phyloP scores from a whole-genome alignment of 23 tunicate species.

The Phallusia fumigata region DNA sequence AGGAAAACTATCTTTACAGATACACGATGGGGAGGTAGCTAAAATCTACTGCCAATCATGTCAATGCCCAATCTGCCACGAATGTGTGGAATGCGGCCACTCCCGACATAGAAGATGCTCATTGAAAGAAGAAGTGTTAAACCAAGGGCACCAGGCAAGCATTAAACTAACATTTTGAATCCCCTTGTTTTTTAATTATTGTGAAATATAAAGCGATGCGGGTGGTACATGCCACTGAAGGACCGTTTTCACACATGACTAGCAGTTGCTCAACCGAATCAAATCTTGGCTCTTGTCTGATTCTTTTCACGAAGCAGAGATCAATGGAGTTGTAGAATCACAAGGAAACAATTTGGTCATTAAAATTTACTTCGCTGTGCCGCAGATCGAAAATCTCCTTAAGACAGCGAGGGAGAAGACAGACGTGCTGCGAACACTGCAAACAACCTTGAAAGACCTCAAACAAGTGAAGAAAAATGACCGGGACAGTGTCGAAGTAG shows the following conservation, averaged over 20 bases:
- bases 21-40: constrained; percentile 94
- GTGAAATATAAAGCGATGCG: not conserved
- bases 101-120: constrained; percentile 60
- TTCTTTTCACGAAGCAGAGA: no score
- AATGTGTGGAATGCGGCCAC: constrained; percentile 80
- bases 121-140: constrained; percentile 84
- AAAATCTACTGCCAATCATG: constrained; percentile 92
- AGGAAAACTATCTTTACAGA: constrained; percentile 31
- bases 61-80: constrained; percentile 93
- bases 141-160: constrained; percentile 74
- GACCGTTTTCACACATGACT: not conserved
- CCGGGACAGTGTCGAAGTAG: constrained; percentile 55
- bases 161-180: no score
- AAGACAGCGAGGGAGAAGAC: constrained; percentile 66
- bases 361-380: not conserved
- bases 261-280: no score
- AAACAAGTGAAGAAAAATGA: constrained; percentile 50
- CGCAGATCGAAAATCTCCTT: constrained; percentile 85
- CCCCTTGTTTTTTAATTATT: not conserved
- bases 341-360: no score
- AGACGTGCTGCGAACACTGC: constrained; percentile 66
- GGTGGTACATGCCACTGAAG: not conserved
- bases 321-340: no score
- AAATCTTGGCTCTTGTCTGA: no score
- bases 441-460: constrained; percentile 63